Evolutionary conservation across 1,140 invertebrate genomes (phyloP), one percentile per base, ranked within the genome.

Genomic region (Ostrea edulis): DNA sequence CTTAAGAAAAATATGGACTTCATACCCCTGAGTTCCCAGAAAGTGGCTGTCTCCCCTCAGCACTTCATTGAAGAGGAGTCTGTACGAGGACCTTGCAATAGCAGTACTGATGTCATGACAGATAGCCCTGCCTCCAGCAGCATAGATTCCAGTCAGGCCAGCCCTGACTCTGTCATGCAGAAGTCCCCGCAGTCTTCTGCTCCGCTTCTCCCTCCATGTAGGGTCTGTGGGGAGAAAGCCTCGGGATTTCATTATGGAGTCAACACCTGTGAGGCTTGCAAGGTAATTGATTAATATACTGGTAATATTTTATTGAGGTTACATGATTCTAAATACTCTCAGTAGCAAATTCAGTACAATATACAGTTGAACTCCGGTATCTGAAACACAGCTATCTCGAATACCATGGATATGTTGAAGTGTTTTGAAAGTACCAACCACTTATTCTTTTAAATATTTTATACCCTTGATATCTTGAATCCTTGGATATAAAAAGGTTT

Each of bases 181-280:
- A 62, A 17, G 8, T 62, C 68, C 12, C 68, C 22, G 11, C 14
- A 17, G 17, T 77, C 68, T 25, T 77, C 77, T 0, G 52, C 62
- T 55, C 88, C 77, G 44, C 68, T 77, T 22, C 81, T 88, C 35
- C 94, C 94, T 0, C 94, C 94, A 7, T 96, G 96, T 92, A 90
- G 93, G 84, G 94, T 96, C 9, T 96, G 96, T 91, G 94, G 94
- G n/a, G 95, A 95, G 77, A 94, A 93, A 44, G 95, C 95, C 14
- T 94, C 94, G 5, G 96, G 96, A 8, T 93, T 95, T 44, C 96
- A 96, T 90, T 96, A 96, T 90, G 96, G 96, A 17, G 95, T 94
- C 3, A 94, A 95, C 85, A 95, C 95, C 0, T 96, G 95, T 89
- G 96, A 96, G 88, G 95, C 95, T 5, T 96, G 95, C 90, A 96